Evolutionary conservation across 2,797 vertebrate genomes (phyloP).

Genomic region (Jordanella pulchra): DNA sequence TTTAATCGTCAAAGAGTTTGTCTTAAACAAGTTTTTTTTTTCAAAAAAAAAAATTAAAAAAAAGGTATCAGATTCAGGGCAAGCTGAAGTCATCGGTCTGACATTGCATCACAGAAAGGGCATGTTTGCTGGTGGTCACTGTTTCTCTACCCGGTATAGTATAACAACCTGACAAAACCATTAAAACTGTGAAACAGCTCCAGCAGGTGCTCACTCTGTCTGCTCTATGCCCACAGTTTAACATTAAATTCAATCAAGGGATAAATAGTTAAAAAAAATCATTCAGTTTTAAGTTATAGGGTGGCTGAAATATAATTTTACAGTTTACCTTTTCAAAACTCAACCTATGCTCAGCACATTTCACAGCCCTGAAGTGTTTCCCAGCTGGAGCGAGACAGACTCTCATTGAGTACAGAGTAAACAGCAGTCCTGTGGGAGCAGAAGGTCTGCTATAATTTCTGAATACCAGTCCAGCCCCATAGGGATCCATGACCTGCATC

Average conservation of each 20-base stretch:
- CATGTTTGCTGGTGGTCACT: constrained; percentile 54
- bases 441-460: constrained; percentile 65
- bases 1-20: neutral
- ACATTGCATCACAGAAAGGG: constrained; percentile 54
- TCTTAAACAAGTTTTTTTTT: constrained; percentile 8
- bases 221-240: constrained; percentile 22
- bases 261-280: constrained; percentile 26
- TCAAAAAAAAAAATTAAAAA: no score
- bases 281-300: constrained; percentile 29
- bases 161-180: constrained; percentile 49
- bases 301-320: constrained; percentile 34
- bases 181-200: constrained; percentile 38
- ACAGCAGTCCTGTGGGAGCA: constrained; percentile 54
- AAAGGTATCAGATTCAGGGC: constrained; percentile 11
- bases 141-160: constrained; percentile 24
- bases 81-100: constrained; percentile 50
- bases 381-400: constrained; percentile 23
- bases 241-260: constrained; percentile 26
- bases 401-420: constrained; percentile 28
- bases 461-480: constrained; percentile 70
- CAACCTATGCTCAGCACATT: constrained; percentile 12
- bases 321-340: constrained; percentile 49
- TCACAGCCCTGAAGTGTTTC: constrained; percentile 21
- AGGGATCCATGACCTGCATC: constrained; percentile 75
- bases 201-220: constrained; percentile 28